Percentiles rank a stretch among this genome's conserved stretches.
Conservation (phyloP, 2,797 vertebrate species). For the Hypotaenidia philippensis region DNA sequence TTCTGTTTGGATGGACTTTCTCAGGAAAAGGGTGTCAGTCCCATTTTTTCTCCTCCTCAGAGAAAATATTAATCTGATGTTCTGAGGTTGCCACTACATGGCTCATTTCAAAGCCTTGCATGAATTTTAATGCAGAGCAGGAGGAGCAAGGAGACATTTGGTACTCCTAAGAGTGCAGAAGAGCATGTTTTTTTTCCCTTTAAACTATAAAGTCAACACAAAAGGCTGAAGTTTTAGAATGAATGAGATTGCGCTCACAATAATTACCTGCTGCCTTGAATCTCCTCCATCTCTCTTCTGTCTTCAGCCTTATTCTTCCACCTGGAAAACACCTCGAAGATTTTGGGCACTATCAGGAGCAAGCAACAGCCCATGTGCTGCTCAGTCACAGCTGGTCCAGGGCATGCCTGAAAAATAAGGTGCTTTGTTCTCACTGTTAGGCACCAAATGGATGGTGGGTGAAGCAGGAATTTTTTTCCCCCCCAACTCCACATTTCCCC, state of each 20-base stretch:
- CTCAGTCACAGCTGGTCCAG: not conserved
- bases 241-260: not conserved
- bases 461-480: accelerated
- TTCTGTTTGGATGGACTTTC: not conserved
- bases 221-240: not conserved
- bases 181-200: not conserved
- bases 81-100: not conserved
- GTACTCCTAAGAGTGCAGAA: not conserved
- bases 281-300: not conserved
- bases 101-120: not conserved
- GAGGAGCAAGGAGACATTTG: not conserved
- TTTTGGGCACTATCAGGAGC: not conserved
- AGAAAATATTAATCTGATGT: not conserved
- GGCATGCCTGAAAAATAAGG: not conserved
- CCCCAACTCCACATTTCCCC: not conserved
- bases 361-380: not conserved
- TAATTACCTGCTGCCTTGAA: not conserved
- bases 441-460: not conserved
- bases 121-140: not conserved
- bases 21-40: not conserved
- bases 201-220: not conserved
- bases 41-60: not conserved
- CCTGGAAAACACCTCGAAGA: not conserved
- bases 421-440: not conserved
- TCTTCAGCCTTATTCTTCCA: not conserved